phyloP scores from a whole-genome alignment of 2,113 vertebrate species.

The Pseudopodoces humilis region DNA sequence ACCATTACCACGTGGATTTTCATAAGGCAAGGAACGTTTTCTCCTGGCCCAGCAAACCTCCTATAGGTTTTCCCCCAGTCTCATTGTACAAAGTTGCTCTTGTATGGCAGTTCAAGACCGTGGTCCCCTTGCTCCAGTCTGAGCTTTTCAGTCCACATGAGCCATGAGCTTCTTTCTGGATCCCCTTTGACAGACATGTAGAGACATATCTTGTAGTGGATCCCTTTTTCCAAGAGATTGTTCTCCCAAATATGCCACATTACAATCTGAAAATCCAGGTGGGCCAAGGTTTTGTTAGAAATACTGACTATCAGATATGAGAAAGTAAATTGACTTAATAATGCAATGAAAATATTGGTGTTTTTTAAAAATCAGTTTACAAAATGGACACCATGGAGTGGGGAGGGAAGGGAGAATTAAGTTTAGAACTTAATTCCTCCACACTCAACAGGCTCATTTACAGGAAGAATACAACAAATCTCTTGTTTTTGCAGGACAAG shows the following conservation, averaged over 20 bases:
- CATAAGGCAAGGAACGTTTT: neutral
- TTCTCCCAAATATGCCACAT: neutral
- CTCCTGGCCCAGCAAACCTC: neutral
- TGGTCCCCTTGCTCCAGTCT: neutral
- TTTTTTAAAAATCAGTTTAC: neutral
- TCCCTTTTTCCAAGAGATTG: neutral
- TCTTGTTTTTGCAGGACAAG: constrained; percentile 66
- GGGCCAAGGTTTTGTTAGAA: neutral
- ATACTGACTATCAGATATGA: neutral
- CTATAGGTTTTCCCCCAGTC: neutral
- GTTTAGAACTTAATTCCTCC: constrained; percentile 48
- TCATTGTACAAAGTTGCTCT: neutral
- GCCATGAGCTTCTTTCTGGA: neutral
- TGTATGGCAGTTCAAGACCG: neutral
- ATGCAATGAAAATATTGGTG: neutral
- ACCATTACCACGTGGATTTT: neutral
- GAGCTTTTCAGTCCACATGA: neutral
- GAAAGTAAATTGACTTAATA: neutral
- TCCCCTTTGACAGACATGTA: neutral
- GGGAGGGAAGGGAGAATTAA: constrained; percentile 7
- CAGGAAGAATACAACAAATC: constrained; percentile 64
- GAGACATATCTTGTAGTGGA: neutral
- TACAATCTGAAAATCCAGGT: neutral
- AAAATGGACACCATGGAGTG: neutral
- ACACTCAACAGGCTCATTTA: constrained; percentile 66